Evolutionary conservation across 1,140 invertebrate genomes (phyloP), one percentile per base, ranked within the genome.

Genomic region (Choristoneura fumiferana): DNA sequence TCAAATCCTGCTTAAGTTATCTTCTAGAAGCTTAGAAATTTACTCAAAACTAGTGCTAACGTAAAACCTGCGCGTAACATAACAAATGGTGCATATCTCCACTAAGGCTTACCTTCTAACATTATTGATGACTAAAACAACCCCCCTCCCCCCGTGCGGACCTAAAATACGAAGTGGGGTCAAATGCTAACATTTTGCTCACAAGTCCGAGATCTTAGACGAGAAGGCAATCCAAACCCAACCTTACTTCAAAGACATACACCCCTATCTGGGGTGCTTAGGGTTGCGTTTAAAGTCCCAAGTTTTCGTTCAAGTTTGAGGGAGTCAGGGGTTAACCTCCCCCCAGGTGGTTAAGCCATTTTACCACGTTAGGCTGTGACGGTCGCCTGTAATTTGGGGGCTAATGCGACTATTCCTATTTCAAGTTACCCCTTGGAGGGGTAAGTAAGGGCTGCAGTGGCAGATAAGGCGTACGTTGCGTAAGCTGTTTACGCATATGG

Each of bases 371-470:
- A 85, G 84, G 74, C 82, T 73, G 81, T 80, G 84, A 87, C 84
- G 83, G 81, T 84, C 78, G 78, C 81, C 78, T 86, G 82, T 83
- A 88, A 86, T 88, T 88, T 85, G 78, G 78, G 69, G 75, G 78
- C 83, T 88, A 86, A 88, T 88, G 82, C 83, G 81, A 80, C 85
- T 85, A 85, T 86, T 87, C 78, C 81, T 87, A 88, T 84, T 85
- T 84, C 72, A 81, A 85, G 73, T 76, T 75, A 81, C 82, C 78
- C 22, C 76, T 69, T 69, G 73, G 61, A 36, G 67, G 75, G 73
- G 83, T 84, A 80, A 82, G 71, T 71, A 76, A 74, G 80, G 69
- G 80, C 78, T 87, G 84, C 65, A 75, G 69, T 68, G 67, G 49
- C 73, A 84, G 84, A 87, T 87, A 85, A 85, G 68, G 72, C 66